Evolutionary conservation across 1,140 invertebrate genomes (phyloP).

Genomic region (Caenorhabditis inopinata): DNA sequence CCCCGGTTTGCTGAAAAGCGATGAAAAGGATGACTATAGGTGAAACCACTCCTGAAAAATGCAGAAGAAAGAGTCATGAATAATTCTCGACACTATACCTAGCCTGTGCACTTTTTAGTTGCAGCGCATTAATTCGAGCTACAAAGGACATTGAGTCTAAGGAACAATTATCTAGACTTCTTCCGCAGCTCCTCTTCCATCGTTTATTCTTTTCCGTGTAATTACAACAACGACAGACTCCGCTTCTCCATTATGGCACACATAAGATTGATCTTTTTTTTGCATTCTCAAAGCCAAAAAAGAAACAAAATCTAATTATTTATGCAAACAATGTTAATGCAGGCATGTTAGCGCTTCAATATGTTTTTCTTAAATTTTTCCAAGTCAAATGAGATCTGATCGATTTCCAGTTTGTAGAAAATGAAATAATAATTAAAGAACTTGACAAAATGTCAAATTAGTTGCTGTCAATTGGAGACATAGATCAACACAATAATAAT

Average conservation of each 20-base stretch:
- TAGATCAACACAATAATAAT: too few species aligned
- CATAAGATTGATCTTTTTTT: slow-evolving; percentile 27
- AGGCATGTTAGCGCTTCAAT: neutral
- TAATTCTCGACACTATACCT: slow-evolving; percentile 21
- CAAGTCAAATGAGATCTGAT: neutral
- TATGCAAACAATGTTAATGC: slow-evolving; percentile 24
- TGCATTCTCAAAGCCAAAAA: neutral
- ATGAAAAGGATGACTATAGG: neutral
- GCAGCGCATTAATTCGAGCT: slow-evolving; percentile 10
- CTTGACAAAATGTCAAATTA: neutral
- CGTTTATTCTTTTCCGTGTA: neutral
- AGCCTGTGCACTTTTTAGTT: slow-evolving; percentile 14
- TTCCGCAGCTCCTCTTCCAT: neutral
- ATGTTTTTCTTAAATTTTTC: neutral
- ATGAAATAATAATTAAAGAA: too few species aligned
- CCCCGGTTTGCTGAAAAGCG: neutral
- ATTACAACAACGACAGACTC: slow-evolving; percentile 28
- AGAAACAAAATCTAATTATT: neutral
- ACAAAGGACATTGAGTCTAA: neutral
- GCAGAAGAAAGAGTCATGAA: slow-evolving; percentile 2
- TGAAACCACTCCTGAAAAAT: neutral
- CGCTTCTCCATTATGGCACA: neutral
- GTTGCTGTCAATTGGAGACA: too few species aligned
- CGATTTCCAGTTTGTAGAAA: too few species aligned
- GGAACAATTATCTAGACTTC: slow-evolving; percentile 15